These are phyloP conservation scores for Lepidothrix coronata DNA, from an alignment of 2,113 vertebrate species.

Conservation along the genomic window DNA sequence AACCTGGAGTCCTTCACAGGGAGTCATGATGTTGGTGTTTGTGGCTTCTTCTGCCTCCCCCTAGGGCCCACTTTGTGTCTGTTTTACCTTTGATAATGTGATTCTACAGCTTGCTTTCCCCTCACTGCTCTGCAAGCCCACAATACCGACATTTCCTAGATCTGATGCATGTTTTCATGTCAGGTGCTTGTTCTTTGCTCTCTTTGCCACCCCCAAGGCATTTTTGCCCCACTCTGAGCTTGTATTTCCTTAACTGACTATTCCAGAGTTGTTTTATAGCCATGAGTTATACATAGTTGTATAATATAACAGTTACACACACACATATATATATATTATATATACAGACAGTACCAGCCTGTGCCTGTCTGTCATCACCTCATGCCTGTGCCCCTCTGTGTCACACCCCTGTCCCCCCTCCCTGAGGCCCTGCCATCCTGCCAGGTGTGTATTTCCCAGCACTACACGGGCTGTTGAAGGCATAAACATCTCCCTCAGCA, in stretches of 20 bases:
- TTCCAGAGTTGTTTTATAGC: background rate
- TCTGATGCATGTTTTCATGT: background rate
- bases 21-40: background rate
- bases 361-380: background rate
- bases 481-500: background rate
- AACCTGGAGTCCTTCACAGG: background rate
- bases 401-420: accelerated
- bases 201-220: background rate
- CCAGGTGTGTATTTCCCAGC: background rate
- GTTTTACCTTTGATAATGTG: background rate
- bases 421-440: background rate
- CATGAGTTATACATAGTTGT: background rate
- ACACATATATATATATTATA: background rate
- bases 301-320: background rate
- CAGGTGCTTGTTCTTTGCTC: background rate
- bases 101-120: background rate
- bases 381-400: background rate
- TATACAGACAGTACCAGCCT: background rate
- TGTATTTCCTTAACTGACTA: background rate
- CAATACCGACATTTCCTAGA: background rate
- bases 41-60: background rate
- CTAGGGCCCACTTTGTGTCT: no score
- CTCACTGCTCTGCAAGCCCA: background rate
- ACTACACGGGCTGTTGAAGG: accelerated
- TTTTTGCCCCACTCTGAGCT: background rate